Percentiles rank a stretch among this genome's conserved stretches.
These are phyloP conservation scores for Microctenopoma steveboyesi DNA, from an alignment of 2,797 vertebrate species.

Conservation along the genomic window DNA sequence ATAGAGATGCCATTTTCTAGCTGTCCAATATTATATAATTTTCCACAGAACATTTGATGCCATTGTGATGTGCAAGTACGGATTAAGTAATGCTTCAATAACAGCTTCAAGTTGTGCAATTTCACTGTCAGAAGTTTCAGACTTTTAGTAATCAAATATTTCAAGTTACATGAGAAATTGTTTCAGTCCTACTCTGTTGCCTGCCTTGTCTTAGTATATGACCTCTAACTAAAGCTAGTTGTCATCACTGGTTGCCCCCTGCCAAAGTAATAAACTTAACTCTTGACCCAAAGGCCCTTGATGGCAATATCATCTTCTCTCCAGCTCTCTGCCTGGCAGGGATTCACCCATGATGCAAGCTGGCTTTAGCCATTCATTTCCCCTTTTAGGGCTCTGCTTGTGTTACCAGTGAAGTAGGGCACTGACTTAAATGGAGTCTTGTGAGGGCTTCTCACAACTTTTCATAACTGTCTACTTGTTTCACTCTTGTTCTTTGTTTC, in stretches of 20 bases:
- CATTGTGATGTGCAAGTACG: conserved; percentile 14
- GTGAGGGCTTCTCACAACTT: conserved; percentile 37
- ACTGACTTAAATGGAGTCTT: conserved; percentile 59
- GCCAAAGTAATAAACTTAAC: conserved; percentile 84
- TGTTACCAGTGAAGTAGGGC: conserved; percentile 47
- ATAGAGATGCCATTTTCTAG: conserved; percentile 12
- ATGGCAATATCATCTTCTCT: conserved; percentile 75
- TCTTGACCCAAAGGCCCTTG: conserved; percentile 77
- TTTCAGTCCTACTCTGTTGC: conserved; percentile 5
- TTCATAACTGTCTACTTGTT: conserved; percentile 47
- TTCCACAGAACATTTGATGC: conserved; percentile 15
- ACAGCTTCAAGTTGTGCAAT: too few species aligned
- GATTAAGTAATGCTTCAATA: too few species aligned
- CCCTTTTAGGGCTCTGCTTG: conserved; percentile 67
- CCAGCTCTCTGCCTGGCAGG: conserved; percentile 61
- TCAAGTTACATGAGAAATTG: too few species aligned
- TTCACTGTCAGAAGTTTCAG: too few species aligned
- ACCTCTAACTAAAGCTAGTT: conserved; percentile 79
- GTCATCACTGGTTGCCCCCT: conserved; percentile 74
- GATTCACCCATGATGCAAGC: conserved; percentile 68
- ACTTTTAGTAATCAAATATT: too few species aligned
- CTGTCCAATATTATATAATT: conserved; percentile 10
- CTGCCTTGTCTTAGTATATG: conserved; percentile 64
- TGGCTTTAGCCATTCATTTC: conserved; percentile 58
- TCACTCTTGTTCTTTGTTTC: conserved; percentile 41